phyloP scores from a whole-genome alignment of 2,888 invertebrate genomes.

The Caenorhabditis becei region DNA sequence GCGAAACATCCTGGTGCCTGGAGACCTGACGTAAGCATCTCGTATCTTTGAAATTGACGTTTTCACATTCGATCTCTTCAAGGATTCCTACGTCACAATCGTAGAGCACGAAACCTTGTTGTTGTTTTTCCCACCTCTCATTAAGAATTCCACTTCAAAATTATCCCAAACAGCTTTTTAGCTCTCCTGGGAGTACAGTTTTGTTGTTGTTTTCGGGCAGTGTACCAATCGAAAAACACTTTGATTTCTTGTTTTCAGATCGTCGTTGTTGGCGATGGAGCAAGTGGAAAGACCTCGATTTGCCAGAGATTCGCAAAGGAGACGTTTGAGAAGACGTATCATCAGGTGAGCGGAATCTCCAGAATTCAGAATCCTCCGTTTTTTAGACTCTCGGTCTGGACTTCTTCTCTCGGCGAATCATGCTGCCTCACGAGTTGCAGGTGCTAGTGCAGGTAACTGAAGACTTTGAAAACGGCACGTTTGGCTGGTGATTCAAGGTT shows the following conservation, averaged over 20 bases:
- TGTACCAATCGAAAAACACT: too few relatives aligned
- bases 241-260: constrained; percentile 54
- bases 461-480: not conserved
- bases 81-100: not conserved
- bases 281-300: constrained; percentile 87
- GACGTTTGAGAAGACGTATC: constrained; percentile 85
- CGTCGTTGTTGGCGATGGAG: constrained; percentile 88
- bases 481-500: constrained; percentile 84
- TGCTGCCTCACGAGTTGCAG: constrained; percentile 84
- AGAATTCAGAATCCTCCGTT: too few relatives aligned
- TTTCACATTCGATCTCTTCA: not conserved
- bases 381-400: constrained; percentile 87
- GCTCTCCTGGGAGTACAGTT: constrained; percentile 1
- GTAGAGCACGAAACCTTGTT: too few relatives aligned
- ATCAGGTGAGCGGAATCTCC: constrained; percentile 82
- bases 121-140: too few relatives aligned
- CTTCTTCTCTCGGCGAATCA: constrained; percentile 87
- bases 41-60: not conserved
- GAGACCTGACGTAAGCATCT: not conserved
- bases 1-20: too few relatives aligned
- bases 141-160: too few relatives aligned
- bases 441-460: constrained; percentile 75
- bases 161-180: not conserved
- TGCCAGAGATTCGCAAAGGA: constrained; percentile 86
- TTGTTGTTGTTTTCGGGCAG: too few relatives aligned